Conservation (phyloP, 2,888 invertebrate species). For the Micoletzkya japonica region DNA sequence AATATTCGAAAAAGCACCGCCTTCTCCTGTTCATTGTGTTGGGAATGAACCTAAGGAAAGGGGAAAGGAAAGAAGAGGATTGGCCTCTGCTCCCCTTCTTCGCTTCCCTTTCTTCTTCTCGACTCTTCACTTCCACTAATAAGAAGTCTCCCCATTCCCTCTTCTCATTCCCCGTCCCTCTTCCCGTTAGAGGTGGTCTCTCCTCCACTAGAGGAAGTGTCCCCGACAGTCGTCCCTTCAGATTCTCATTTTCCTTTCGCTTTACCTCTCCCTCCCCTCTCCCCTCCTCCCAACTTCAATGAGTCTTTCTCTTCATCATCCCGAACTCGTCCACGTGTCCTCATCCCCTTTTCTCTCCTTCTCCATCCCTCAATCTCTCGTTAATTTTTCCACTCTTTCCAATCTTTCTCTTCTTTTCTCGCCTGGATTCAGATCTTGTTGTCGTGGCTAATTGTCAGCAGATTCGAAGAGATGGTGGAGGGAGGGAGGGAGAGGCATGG, state of each 20-base stretch:
- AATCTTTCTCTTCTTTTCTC: no score
- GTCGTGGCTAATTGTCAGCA: no score
- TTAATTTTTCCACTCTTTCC: no score
- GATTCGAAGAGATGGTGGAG: constrained; percentile 20
- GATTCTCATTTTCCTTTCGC: constrained; percentile 4
- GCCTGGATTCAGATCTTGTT: no score
- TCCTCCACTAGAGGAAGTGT: neutral
- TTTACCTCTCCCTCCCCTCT: neutral
- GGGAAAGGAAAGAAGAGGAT: neutral
- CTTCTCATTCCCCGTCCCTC: constrained; percentile 1
- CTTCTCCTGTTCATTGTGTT: neutral
- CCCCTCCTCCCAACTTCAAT: neutral
- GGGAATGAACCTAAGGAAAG: neutral
- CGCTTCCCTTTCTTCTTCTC: constrained; percentile 1
- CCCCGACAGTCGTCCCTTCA: neutral
- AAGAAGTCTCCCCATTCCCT: no score
- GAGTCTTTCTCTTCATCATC: constrained; percentile 9
- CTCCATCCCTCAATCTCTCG: no score
- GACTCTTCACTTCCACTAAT: neutral
- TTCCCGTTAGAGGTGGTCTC: neutral
- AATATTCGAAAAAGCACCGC: neutral
- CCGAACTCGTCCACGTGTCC: no score
- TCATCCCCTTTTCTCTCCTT: constrained; percentile 7
- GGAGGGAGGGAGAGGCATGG: neutral
- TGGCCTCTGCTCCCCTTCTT: neutral